A percentile compares a stretch with the other conserved stretches of the same genome.
Evolutionary conservation across 2,113 vertebrate genomes (phyloP).

Genomic region (Poeciliopsis occidentalis): DNA sequence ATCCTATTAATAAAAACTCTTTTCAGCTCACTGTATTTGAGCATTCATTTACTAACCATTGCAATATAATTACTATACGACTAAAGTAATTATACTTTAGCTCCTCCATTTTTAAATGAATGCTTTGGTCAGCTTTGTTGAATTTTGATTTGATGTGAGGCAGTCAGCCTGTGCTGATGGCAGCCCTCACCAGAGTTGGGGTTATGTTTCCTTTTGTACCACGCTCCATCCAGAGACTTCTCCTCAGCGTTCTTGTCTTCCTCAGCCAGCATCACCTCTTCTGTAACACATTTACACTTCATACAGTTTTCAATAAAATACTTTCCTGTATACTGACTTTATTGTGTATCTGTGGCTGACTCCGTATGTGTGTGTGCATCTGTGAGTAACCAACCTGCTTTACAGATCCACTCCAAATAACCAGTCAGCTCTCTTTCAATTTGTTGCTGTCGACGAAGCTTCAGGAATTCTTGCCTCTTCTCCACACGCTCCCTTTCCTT

Average conservation of each 20-base stretch:
- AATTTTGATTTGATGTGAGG: too few relatives aligned
- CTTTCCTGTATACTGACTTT: too few relatives aligned
- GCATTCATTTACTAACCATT: not conserved
- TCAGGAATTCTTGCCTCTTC: slow-evolving; percentile 94
- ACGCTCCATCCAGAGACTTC: slow-evolving; percentile 92
- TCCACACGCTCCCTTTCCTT: slow-evolving; percentile 95
- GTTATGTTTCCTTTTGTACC: slow-evolving; percentile 78
- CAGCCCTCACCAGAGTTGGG: slow-evolving; percentile 70
- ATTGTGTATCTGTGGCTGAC: too few relatives aligned
- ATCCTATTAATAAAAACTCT: too few relatives aligned
- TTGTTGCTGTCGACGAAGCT: slow-evolving; percentile 95
- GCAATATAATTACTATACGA: too few relatives aligned
- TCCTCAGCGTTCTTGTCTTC: slow-evolving; percentile 94
- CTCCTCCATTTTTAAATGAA: too few relatives aligned
- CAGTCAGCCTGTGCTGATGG: not conserved
- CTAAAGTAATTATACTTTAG: too few relatives aligned
- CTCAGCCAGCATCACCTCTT: slow-evolving; percentile 98
- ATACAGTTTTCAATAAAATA: too few relatives aligned
- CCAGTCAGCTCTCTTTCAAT: slow-evolving; percentile 94
- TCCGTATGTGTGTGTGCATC: not conserved
- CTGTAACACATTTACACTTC: slow-evolving; percentile 71
- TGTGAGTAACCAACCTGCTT: slow-evolving; percentile 87
- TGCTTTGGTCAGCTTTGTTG: too few relatives aligned
- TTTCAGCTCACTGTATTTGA: not conserved
- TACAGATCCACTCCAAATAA: slow-evolving; percentile 97